Evolutionary conservation across 2,888 invertebrate species (phyloP).

Genomic region (Melipona beecheii): DNA sequence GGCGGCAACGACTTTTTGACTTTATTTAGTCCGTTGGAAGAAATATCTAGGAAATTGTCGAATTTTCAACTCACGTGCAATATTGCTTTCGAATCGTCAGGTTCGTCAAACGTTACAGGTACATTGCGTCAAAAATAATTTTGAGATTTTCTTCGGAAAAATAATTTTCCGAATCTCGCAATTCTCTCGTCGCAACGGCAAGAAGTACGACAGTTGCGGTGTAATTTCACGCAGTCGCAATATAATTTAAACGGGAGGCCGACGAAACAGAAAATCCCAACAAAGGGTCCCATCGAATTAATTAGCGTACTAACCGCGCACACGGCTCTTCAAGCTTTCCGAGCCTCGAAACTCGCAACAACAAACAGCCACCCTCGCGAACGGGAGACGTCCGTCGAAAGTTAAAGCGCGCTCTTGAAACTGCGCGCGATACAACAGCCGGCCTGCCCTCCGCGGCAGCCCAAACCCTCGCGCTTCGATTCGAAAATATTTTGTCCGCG

Average conservation of each 20-base stretch:
- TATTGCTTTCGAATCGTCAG: too few species aligned
- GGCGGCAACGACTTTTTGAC: too few species aligned
- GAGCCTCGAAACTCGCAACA: not conserved
- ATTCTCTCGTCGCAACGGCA: too few species aligned
- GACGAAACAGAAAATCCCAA: not conserved
- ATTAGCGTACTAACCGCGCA: not conserved
- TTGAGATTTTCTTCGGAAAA: too few species aligned
- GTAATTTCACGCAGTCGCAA: not conserved
- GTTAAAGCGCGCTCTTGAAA: slow-evolving; percentile 6
- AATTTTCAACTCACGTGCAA: too few species aligned
- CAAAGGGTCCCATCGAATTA: not conserved
- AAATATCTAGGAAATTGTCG: too few species aligned
- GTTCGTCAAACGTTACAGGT: too few species aligned
- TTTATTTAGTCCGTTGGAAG: too few species aligned
- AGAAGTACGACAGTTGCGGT: not conserved
- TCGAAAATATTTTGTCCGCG: slow-evolving; percentile 13
- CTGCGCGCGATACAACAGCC: not conserved
- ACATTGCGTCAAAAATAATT: too few species aligned
- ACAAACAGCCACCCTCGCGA: not conserved
- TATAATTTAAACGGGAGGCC: not conserved
- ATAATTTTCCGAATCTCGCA: too few species aligned
- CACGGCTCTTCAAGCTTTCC: not conserved
- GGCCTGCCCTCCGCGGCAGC: too few species aligned
- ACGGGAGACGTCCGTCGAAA: not conserved
- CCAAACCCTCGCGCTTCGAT: not conserved